phyloP scores from a whole-genome alignment of 1,140 invertebrate genomes.

The Halotydeus destructor region DNA sequence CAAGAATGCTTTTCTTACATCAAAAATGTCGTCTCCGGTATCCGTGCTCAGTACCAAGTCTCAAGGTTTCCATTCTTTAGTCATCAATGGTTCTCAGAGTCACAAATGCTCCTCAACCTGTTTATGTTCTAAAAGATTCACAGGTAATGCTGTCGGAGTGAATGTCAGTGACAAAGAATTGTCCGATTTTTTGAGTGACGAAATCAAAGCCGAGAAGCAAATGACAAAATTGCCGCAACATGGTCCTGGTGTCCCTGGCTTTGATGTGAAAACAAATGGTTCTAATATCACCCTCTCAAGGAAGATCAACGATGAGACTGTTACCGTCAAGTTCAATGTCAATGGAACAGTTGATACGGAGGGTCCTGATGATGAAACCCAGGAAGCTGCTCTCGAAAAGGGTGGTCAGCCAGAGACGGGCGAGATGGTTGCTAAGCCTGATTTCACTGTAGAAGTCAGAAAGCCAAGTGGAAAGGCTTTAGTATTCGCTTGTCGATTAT shows the following conservation, averaged over 20 bases:
- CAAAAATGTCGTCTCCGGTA: no score
- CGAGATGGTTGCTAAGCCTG: conserved; percentile 35
- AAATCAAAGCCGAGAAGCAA: conserved; percentile 69
- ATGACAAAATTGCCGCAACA: conserved; percentile 22
- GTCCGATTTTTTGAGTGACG: conserved; percentile 62
- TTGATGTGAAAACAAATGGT: conserved; percentile 46
- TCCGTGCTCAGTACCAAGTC: no score
- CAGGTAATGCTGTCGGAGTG: no score
- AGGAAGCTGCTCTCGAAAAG: conserved; percentile 29
- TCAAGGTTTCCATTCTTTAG: no score
- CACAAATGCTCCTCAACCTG: no score
- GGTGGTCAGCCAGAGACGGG: conserved; percentile 19
- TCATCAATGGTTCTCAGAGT: no score
- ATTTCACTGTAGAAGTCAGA: conserved; percentile 58
- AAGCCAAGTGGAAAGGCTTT: conserved; percentile 28
- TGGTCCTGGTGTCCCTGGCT: conserved; percentile 51
- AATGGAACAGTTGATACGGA: conserved; percentile 72
- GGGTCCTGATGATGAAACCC: conserved; percentile 40
- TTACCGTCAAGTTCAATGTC: conserved; percentile 57
- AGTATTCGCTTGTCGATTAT: conserved; percentile 57
- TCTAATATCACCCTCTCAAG: conserved; percentile 55
- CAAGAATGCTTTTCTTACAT: no score
- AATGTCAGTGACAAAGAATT: conserved; percentile 64
- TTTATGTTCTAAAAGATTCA: no score
- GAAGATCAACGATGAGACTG: conserved; percentile 49